Evolutionary conservation across 2,888 invertebrate genomes (phyloP), one percentile per base, ranked within the genome.

Genomic region (Augiades crinisus): DNA sequence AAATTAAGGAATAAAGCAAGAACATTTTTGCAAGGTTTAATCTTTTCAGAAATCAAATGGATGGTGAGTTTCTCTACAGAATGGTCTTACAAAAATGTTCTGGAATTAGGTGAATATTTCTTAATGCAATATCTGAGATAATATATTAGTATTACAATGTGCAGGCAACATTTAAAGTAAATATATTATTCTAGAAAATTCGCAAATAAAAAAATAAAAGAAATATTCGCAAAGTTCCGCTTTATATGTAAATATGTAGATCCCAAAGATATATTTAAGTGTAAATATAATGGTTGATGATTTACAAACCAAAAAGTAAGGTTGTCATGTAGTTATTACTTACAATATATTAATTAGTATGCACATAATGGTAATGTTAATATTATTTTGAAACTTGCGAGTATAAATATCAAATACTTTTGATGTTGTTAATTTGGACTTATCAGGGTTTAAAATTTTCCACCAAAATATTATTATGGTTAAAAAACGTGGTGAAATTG

Each of bases 21-120:
- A 74, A 80, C 75, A 72, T 84, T 81, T 79, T 79, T 81, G 88
- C 67, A 84, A 85, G 88, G 73, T 75, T 72, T 55, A 70, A 72
- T 72, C 71, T 79, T 88, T 88, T 78, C 89, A 89, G 89, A 86
- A 74, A 62, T 82, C 81, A 67, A 70, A 66, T 65, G 88, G 87
- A 87, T 81, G 88, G 89, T 89, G 86, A 89, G 89, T 89, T 68
- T 51, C 14, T 43, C 21, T 60, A 62, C 61, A 71, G 67, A 65
- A 61, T 65, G 71, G 57, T 64, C 84, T 81, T 83, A 73, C 86
- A 79, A 75, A 77, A 78, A 78, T 81, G 80, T 86, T 78, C 68
- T 72, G 69, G 73, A 75, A 68, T 70, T 72, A 60, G 63, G 70
- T 75, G 78, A 81, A 78, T 65, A 72, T 75, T 50, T 81, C 78